Evolutionary conservation across 1,140 invertebrate species (phyloP).

Genomic region (Micrasema minimum): DNA sequence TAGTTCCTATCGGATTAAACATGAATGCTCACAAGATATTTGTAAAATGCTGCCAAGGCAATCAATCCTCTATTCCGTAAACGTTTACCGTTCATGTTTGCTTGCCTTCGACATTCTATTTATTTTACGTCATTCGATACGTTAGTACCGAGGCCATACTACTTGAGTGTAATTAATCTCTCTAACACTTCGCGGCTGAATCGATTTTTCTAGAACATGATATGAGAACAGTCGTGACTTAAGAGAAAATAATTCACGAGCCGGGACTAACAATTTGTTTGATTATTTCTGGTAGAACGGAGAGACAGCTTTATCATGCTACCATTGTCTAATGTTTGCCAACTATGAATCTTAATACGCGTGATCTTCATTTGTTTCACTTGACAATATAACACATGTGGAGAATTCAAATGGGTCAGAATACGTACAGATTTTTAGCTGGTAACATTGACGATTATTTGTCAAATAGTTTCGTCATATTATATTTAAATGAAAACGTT

Average conservation of each 20-base stretch:
- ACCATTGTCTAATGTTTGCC: neutral
- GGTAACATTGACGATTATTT: too few relatives aligned
- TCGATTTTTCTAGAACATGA: conserved; percentile 39
- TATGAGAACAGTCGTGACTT: conserved; percentile 31
- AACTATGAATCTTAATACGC: too few relatives aligned
- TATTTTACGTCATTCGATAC: conserved; percentile 45
- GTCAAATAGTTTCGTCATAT: too few relatives aligned
- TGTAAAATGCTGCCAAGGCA: conserved; percentile 1
- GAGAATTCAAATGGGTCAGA: too few relatives aligned
- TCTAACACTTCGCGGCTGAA: conserved; percentile 43
- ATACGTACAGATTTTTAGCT: too few relatives aligned
- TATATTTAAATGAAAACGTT: too few relatives aligned
- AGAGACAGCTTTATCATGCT: neutral
- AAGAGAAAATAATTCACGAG: conserved; percentile 21
- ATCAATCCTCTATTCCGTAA: conserved; percentile 11
- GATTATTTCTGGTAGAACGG: conserved; percentile 15
- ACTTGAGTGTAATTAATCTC: conserved; percentile 50
- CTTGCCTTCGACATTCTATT: conserved; percentile 36
- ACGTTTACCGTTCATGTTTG: conserved; percentile 17
- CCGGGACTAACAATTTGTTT: conserved; percentile 1
- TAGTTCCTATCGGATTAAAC: conserved; percentile 20
- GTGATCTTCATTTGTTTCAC: too few relatives aligned
- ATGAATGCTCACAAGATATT: conserved; percentile 25
- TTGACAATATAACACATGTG: too few relatives aligned
- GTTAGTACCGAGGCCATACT: conserved; percentile 35